Evolutionary conservation across 2,113 vertebrate species (phyloP).

Genomic region (Macquaria ambigua): DNA sequence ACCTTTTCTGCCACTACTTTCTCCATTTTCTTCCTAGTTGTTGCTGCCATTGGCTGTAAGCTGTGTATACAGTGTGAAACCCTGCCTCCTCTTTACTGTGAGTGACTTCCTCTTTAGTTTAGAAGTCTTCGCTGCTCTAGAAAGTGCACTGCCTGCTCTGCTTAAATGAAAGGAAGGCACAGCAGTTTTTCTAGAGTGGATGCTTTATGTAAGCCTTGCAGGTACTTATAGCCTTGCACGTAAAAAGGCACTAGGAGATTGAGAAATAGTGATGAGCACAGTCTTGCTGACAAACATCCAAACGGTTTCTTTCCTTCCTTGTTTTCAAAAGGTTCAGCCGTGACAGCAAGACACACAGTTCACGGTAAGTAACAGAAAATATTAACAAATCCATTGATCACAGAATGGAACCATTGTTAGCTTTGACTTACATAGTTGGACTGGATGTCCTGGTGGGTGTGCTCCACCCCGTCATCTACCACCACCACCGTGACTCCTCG

Average conservation of each 20-base stretch:
- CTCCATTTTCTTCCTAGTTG: neutral
- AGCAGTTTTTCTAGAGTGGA: neutral
- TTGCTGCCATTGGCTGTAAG: neutral
- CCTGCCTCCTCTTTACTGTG: neutral
- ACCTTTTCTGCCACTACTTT: neutral
- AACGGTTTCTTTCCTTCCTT: neutral
- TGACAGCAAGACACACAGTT: neutral
- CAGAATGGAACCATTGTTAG: neutral
- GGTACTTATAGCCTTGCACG: neutral
- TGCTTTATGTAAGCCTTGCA: neutral
- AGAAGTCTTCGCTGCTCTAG: neutral
- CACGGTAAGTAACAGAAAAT: neutral
- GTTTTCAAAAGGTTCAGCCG: neutral
- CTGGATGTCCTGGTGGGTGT: slow-evolving; percentile 93
- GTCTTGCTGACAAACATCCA: neutral
- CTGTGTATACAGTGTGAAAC: neutral
- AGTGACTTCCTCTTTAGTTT: neutral
- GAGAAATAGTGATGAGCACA: neutral
- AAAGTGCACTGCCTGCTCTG: too few species aligned
- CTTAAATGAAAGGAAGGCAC: too few species aligned
- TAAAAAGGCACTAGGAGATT: neutral
- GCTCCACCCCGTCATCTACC: slow-evolving; percentile 95
- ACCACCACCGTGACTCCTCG: slow-evolving; percentile 95
- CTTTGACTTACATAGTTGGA: slow-evolving; percentile 93
- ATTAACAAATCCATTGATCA: neutral